Evolutionary conservation across 2,888 invertebrate species (phyloP).

Genomic region (Eupithecia exiguata): DNA sequence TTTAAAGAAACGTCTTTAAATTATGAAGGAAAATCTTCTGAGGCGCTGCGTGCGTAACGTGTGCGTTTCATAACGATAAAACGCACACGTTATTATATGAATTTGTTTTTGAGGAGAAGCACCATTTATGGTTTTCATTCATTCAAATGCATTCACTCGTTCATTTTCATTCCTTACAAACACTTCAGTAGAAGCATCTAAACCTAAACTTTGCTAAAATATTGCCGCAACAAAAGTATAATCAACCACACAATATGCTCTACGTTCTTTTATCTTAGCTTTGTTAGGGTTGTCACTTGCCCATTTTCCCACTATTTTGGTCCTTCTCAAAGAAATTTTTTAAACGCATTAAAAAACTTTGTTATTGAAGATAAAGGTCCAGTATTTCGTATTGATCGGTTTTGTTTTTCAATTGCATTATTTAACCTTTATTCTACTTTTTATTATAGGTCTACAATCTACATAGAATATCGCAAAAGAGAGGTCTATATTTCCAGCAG

Average conservation of each 20-base stretch:
- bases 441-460: background rate
- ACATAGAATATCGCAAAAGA: background rate
- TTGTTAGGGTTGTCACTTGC: slow-evolving; percentile 20
- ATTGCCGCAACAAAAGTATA: slow-evolving; percentile 62
- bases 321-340: background rate
- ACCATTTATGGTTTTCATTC: background rate
- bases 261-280: slow-evolving; percentile 60
- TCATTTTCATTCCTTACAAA: background rate
- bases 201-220: slow-evolving; percentile 49
- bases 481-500: background rate
- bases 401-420: background rate
- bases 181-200: slow-evolving; percentile 40
- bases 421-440: background rate
- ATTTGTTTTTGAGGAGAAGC: background rate
- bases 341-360: background rate
- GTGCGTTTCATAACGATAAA: too few relatives aligned
- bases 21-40: too few relatives aligned
- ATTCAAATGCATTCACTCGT: slow-evolving; percentile 6
- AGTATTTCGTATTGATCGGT: background rate
- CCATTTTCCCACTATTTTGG: background rate
- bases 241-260: slow-evolving; percentile 64
- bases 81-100: background rate
- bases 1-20: too few relatives aligned
- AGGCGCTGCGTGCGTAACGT: too few relatives aligned
- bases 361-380: background rate